Percentiles rank a stretch among this genome's conserved stretches.
These are phyloP conservation scores for Lepus timidus DNA, from an alignment of 2,113 vertebrate species.

Conservation along the genomic window DNA sequence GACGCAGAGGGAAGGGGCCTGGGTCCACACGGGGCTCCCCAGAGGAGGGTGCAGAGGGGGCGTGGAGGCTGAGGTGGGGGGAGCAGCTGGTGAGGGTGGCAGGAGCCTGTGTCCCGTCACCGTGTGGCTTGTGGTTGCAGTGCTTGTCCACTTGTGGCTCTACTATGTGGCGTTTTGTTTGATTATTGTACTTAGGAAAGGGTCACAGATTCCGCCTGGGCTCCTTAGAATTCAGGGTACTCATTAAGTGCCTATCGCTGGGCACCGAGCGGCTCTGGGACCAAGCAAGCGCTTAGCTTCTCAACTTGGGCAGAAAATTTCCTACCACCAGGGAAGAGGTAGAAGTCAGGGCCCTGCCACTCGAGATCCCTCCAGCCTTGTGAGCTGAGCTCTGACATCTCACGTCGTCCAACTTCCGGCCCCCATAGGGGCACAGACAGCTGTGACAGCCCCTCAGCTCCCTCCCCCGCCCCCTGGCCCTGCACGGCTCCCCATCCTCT, in stretches of 20 bases:
- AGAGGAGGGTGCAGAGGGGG: no score
- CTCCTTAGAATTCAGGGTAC: accelerated
- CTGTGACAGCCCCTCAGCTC: accelerated
- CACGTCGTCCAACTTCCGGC: no score
- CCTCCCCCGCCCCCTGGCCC: background rate
- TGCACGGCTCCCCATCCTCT: background rate
- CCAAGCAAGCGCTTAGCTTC: background rate
- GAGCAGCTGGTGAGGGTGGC: no score
- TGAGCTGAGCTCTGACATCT: background rate
- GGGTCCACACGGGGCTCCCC: no score
- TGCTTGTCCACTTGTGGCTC: background rate
- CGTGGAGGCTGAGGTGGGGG: no score
- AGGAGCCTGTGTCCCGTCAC: no score
- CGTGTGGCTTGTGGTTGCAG: no score
- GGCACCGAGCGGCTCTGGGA: background rate
- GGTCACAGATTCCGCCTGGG: no score
- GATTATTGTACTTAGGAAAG: background rate
- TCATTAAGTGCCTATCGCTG: background rate
- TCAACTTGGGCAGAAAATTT: background rate
- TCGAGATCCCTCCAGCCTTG: background rate
- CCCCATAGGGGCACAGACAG: no score
- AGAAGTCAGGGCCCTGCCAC: background rate
- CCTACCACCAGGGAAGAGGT: background rate
- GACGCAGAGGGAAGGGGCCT: no score
- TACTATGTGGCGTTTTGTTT: no score